Base-by-base conservation (phyloP, 1,140 invertebrate genomes). In the Papilio aristodemus region DNA sequence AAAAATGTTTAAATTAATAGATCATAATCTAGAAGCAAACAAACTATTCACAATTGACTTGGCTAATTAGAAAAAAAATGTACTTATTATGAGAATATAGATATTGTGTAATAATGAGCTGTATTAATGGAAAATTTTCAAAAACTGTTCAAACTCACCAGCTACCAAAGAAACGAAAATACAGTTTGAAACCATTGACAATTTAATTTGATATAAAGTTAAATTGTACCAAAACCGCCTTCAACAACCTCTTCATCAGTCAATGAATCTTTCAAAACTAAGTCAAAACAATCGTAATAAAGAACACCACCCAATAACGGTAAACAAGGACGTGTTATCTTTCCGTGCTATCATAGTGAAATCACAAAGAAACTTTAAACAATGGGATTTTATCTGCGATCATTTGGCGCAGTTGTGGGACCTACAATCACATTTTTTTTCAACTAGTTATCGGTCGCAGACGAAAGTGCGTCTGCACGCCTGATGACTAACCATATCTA, bases 401-500 rank as follows among this genome's bases (percentile, higher is more conserved):
- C 70, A 77, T 80, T 83, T 78, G 75, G 72, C 77, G 76, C 75
- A 81, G 64, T 77, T 80, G 69, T 70, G 67, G 77, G 74, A 78
- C 77, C 70, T 73, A 76, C 69, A 77, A 78, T 71, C 73, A 75
- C 67, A 77, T 73, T 73, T 81, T 82, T 66, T 74, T 77, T 59
- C 58, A 84, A 71, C 71, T 73, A 76, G 73, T 80, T 83, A 79
- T 79, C 76, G 67, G 77, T 70, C 73, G 69, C 72, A 77, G 71
- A 74, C 80, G 69, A 78, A 81, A 87, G 83, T 76, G 79, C 80
- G 79, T 83, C 84, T 85, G 72, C 75, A 75, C 71, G 76, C 69
- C 71, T 81, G 82, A 90, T 91, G 89, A 91, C 89, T 91, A 91
- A 91, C 87, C 77, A 85, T 82, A 79, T 84, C 78, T 85, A 72